Conservation (phyloP, 2,888 invertebrate genomes). For the Therioaphis trifolii region DNA sequence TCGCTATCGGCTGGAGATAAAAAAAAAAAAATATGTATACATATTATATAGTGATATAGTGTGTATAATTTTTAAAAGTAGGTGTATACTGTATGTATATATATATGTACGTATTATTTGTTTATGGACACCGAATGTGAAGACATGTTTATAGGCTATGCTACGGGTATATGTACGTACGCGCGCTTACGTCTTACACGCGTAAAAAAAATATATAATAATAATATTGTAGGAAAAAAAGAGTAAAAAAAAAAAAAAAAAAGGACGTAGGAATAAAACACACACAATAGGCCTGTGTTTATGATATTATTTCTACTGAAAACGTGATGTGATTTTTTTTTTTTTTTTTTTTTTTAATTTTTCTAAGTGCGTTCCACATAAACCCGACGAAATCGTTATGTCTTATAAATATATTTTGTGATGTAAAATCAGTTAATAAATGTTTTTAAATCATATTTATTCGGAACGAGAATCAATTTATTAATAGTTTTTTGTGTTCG, state of each 20-base stretch:
- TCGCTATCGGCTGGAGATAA: constrained; percentile 4
- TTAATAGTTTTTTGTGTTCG: constrained; percentile 8
- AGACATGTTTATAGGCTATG: constrained; percentile 42
- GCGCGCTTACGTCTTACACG: no score
- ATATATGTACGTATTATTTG: constrained; percentile 2
- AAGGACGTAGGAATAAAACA: neutral
- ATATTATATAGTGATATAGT: no score
- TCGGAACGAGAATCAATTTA: constrained; percentile 1
- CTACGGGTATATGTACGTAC: no score
- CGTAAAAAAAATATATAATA: neutral
- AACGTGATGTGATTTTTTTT: constrained; percentile 37
- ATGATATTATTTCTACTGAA: constrained; percentile 23
- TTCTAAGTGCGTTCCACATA: constrained; percentile 24
- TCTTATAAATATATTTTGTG: neutral
- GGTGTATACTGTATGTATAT: neutral
- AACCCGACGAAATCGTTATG: neutral
- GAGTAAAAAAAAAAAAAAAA: no score
- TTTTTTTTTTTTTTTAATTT: constrained; percentile 18
- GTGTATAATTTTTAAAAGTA: neutral
- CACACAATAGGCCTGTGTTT: neutral
- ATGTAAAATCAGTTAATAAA: neutral
- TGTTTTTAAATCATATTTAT: constrained; percentile 14
- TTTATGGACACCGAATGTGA: constrained; percentile 14
- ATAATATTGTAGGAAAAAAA: constrained; percentile 26
- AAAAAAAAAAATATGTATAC: neutral